phyloP scores from a whole-genome alignment of 2,888 invertebrate genomes.

The Melinopterus prodromus region DNA sequence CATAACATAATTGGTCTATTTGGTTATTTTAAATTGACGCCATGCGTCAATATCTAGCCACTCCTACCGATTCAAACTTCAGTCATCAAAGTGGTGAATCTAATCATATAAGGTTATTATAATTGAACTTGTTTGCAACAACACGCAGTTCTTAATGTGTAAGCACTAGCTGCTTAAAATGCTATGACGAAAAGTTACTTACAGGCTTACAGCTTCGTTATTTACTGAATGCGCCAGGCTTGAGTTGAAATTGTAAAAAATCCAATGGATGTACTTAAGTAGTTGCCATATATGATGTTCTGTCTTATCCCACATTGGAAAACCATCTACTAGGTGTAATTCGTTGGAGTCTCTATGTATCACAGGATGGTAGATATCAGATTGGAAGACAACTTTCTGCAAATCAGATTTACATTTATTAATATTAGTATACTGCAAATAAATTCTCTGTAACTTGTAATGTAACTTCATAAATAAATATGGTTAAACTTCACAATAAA shows the following conservation, averaged over 20 bases:
- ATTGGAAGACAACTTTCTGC: constrained; percentile 84
- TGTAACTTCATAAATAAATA: not conserved
- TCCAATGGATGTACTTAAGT: constrained; percentile 81
- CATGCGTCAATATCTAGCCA: too few species aligned
- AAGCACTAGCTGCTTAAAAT: not conserved
- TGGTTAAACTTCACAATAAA: too few species aligned
- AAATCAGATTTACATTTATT: constrained; percentile 46
- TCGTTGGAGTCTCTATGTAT: constrained; percentile 81
- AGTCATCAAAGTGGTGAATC: too few species aligned
- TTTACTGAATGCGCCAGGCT: constrained; percentile 72
- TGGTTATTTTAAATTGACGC: too few species aligned
- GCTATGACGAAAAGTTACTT: constrained; percentile 53
- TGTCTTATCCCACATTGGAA: constrained; percentile 85
- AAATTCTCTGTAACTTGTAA: not conserved
- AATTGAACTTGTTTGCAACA: too few species aligned
- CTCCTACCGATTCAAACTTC: too few species aligned
- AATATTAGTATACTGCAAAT: not conserved
- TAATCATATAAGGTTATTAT: too few species aligned
- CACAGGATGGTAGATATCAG: constrained; percentile 86
- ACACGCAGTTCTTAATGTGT: too few species aligned
- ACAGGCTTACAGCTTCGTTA: constrained; percentile 75
- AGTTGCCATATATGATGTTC: constrained; percentile 91
- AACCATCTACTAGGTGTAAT: constrained; percentile 79
- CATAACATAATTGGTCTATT: too few species aligned
- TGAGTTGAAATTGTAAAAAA: constrained; percentile 82